Evolutionary conservation across 2,113 vertebrate species (phyloP), one percentile per base, ranked within the genome.

Genomic region (Solea solea): DNA sequence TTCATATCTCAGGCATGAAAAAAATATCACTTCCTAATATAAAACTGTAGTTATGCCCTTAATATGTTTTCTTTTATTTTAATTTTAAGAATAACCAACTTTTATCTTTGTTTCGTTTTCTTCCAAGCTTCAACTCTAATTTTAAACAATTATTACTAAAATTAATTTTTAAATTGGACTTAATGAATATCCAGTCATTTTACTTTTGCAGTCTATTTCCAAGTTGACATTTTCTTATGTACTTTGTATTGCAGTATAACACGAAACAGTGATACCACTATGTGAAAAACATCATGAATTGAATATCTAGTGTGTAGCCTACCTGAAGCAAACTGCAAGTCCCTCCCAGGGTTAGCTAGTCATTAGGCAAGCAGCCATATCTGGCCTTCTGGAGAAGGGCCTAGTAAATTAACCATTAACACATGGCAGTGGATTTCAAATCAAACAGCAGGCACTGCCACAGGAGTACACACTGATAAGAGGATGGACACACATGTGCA

Each of bases 391-490:
- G 9, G 16, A 64, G 61, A 73, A 9, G 51, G 15, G 42, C 11
- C 8, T 60, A 50, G 28, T 71, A 65, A 84, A 77, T 78, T 58
- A 59, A 60, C 67, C 60, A 81, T 34, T 27, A 78, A 59, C 61
- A 81, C 61, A 82, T 67, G 63, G 65, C 15, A 80, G 73, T 81
- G 60, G 59, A 81, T 75, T 87, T 64, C 48, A 78, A 82, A 82
- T 57, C 53, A 46, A 71, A 39, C 70, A 72, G 48, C 58, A 62
- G 68, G 69, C 28, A 62, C 49, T 12, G 50, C 50, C 40, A 46
- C 60, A 72, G 59, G 76, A 40, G 60, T 15, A 45, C 51, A 21
- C 46, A 44, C 34, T 39, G 52, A 56, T 48, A 72, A 6, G 1
- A 64, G 34, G 48, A 74, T n/a, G 61, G 28, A 76, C 46, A 46